Evolutionary conservation across 2,797 vertebrate genomes (phyloP).

Genomic region (Pteropus rufus): DNA sequence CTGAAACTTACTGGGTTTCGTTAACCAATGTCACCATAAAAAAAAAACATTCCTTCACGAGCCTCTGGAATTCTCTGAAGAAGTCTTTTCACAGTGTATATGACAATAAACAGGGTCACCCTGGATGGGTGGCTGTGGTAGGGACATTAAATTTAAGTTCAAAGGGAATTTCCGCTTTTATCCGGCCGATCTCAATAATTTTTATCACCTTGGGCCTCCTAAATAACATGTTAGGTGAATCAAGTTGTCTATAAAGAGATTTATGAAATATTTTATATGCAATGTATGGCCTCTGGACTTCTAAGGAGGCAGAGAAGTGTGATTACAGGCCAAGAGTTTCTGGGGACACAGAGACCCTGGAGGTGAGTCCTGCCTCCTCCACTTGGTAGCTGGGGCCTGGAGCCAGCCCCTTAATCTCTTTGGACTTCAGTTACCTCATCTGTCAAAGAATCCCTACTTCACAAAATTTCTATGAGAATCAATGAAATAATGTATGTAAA

Average conservation of each 20-base stretch:
- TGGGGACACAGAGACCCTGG: not conserved
- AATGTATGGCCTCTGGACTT: not conserved
- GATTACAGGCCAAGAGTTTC: not conserved
- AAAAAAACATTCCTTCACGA: not conserved
- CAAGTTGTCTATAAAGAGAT: constrained; percentile 20
- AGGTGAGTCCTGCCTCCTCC: not conserved
- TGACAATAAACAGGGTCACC: constrained; percentile 9
- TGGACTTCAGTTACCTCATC: not conserved
- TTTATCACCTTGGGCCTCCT: constrained; percentile 33
- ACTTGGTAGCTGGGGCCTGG: not conserved
- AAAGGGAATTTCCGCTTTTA: constrained; percentile 44
- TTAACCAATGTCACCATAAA: not conserved
- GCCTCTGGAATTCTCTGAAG: constrained; percentile 30
- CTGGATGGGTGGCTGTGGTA: not conserved
- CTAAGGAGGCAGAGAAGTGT: not conserved
- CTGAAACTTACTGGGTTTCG: no score
- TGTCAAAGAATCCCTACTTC: not conserved
- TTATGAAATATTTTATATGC: constrained; percentile 34
- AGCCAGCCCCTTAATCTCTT: not conserved
- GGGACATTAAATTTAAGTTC: constrained; percentile 44
- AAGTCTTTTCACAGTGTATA: constrained; percentile 15
- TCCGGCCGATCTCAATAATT: constrained; percentile 15
- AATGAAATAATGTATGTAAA: not conserved
- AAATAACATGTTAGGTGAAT: constrained; percentile 12
- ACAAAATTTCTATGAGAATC: not conserved